phyloP scores from a whole-genome alignment of 2,113 vertebrate genomes.

The Macrotus californicus region DNA sequence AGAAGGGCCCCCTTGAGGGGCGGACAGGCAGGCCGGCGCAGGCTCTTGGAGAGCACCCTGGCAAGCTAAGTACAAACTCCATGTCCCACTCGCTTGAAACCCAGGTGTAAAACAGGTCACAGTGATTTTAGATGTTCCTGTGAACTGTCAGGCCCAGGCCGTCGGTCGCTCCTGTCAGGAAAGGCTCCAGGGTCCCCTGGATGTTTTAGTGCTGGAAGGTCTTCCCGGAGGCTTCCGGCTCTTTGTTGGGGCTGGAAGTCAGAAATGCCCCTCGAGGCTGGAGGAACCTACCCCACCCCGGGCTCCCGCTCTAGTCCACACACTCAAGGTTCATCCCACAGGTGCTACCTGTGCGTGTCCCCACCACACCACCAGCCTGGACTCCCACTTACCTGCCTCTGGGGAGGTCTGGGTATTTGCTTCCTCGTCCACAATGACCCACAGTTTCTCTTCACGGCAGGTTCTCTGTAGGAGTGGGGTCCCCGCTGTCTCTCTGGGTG shows the following conservation, averaged over 20 bases:
- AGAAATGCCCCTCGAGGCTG: not conserved
- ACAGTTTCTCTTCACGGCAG: not conserved
- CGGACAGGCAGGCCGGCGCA: too few relatives aligned
- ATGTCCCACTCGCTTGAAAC: not conserved
- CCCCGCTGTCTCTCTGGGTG: not conserved
- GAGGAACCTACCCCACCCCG: not conserved
- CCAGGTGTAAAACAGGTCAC: not conserved
- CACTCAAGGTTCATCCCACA: not conserved
- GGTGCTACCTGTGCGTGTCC: fast-evolving
- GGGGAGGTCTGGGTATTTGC: fast-evolving
- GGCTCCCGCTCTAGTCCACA: not conserved
- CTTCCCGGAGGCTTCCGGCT: not conserved
- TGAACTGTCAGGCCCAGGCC: not conserved
- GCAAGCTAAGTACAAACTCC: not conserved
- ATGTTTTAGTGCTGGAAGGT: not conserved
- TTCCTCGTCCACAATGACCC: fast-evolving
- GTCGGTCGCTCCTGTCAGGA: not conserved
- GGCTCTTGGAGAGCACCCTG: not conserved
- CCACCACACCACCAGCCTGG: fast-evolving
- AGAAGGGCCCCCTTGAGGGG: fast-evolving
- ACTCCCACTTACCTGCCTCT: not conserved
- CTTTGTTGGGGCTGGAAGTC: too few relatives aligned
- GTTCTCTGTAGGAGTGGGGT: not conserved
- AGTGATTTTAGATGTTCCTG: not conserved
- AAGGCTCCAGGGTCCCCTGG: not conserved